phyloP scores from a whole-genome alignment of 2,888 invertebrate species.

The Myopa testacea region DNA sequence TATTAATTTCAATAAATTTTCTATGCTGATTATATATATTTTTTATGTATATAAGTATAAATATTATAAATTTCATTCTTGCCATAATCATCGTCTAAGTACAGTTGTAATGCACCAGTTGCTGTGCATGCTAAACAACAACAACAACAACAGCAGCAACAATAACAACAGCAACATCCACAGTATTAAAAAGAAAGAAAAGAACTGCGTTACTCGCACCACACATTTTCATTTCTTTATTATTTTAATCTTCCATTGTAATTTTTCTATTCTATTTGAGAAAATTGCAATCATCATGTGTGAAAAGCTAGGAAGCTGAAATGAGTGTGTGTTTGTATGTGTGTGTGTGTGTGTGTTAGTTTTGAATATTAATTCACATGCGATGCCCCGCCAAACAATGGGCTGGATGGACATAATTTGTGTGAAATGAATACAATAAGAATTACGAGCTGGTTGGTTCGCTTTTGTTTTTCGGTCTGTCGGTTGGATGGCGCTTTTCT shows the following conservation, averaged over 20 bases:
- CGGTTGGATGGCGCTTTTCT: constrained; percentile 1
- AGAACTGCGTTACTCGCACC: neutral
- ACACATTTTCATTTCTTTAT: constrained; percentile 30
- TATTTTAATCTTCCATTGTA: constrained; percentile 41
- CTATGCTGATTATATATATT: no score
- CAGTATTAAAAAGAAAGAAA: neutral
- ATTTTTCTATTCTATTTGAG: constrained; percentile 34
- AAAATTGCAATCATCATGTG: constrained; percentile 38
- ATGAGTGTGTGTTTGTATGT: constrained; percentile 4
- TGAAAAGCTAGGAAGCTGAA: constrained; percentile 28
- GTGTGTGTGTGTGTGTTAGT: constrained; percentile 15
- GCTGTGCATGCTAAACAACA: neutral
- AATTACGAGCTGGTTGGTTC: constrained; percentile 21
- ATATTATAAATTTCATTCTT: no score
- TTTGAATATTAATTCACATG: constrained; percentile 21
- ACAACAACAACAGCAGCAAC: neutral
- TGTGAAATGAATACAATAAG: constrained; percentile 38
- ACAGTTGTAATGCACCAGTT: neutral
- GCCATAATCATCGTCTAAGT: neutral
- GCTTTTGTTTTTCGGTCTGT: constrained; percentile 4
- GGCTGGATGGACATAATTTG: constrained; percentile 32
- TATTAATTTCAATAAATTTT: no score
- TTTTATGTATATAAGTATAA: no score
- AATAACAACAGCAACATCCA: neutral
- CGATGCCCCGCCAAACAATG: constrained; percentile 31